Evolutionary conservation across 2,113 vertebrate genomes (phyloP), one percentile per base, ranked within the genome.

Genomic region (Microcebus tavaratra): DNA sequence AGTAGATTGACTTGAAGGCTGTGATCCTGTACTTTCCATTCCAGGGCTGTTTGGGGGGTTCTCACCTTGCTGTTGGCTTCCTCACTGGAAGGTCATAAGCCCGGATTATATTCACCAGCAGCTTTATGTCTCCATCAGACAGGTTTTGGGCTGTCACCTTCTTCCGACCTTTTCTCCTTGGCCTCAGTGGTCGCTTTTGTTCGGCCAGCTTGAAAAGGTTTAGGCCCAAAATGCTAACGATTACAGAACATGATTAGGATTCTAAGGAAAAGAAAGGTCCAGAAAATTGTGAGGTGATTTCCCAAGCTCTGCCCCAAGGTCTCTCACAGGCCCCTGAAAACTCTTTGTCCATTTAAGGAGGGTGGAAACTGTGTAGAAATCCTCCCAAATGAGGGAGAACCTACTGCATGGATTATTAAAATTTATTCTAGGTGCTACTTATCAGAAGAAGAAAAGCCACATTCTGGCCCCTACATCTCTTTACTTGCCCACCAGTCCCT

Each of bases 81-180:
- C 99, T 99, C 92, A 99, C 95, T 0, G 99, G 99, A 92, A 99
- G 98, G 97, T 99, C 99, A 4, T 99, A 99, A 36, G 99, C 99
- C 96, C 99, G 98, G 96, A 99, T 86, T 75, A 99, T 97, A 98
- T 99, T 99, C 96, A 99, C 98, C 86, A 99, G 98, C 89, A 99
- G 98, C 84, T 99, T 99, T 86, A 99, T 98, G 98, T 99, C 99
- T 78, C 99, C 99, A 45, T 99, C 99, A 0, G 99, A 99, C 97
- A 99, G 99, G 97, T 99, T 99, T 97, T 99, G 99, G 65, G 99
- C 99, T 0, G 99, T 99, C 95, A 99, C 99, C 98, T 99, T 99
- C 98, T 99, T 99, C 95, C 99, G 99, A 80, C 99, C 99, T 91
- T 99, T 99, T 96, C 99, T 99, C 98, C 98, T 98, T 57, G 99